A percentile compares a stretch with the other conserved stretches of the same genome.
Evolutionary conservation across 2,797 vertebrate genomes (phyloP).

Genomic region (Protonibea diacanthus): DNA sequence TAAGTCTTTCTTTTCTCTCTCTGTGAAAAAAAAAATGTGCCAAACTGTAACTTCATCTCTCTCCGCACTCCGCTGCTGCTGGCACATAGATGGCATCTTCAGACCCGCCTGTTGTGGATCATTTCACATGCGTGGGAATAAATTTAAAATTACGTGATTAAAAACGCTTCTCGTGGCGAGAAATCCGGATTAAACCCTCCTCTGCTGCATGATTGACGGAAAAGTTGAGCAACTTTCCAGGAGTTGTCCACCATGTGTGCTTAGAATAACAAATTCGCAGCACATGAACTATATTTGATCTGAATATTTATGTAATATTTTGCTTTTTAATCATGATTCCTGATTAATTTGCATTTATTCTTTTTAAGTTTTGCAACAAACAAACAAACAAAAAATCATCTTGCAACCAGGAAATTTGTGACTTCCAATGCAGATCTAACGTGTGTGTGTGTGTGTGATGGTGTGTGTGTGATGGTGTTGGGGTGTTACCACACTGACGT

Average conservation of each 20-base stretch:
- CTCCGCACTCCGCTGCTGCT: not conserved
- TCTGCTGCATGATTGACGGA: conserved; percentile 45
- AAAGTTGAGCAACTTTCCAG: conserved; percentile 68
- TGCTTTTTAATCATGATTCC: not conserved
- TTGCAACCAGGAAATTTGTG: not conserved
- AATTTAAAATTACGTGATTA: not conserved
- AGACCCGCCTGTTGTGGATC: not conserved
- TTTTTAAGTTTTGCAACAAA: not conserved
- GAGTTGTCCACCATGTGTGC: conserved; percentile 39
- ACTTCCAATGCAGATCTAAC: conserved; percentile 3
- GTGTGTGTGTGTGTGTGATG: not conserved
- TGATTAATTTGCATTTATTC: not conserved
- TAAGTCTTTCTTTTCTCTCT: conserved; percentile 53
- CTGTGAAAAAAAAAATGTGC: not conserved
- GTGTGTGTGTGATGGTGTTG: not conserved
- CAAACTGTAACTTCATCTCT: conserved; percentile 48
- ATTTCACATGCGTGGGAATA: conserved; percentile 24
- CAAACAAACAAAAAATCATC: rapidly evolving
- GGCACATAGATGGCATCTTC: not conserved
- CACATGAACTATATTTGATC: not conserved
- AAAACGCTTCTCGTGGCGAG: not conserved
- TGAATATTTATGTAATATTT: too few relatives aligned
- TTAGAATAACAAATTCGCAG: not conserved
- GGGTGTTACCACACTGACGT: conserved; percentile 22
- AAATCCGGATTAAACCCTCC: not conserved